A percentile compares a stretch with the other conserved stretches of the same genome.
Conservation (phyloP, 2,113 vertebrate species). For the Notothenia rossii region DNA sequence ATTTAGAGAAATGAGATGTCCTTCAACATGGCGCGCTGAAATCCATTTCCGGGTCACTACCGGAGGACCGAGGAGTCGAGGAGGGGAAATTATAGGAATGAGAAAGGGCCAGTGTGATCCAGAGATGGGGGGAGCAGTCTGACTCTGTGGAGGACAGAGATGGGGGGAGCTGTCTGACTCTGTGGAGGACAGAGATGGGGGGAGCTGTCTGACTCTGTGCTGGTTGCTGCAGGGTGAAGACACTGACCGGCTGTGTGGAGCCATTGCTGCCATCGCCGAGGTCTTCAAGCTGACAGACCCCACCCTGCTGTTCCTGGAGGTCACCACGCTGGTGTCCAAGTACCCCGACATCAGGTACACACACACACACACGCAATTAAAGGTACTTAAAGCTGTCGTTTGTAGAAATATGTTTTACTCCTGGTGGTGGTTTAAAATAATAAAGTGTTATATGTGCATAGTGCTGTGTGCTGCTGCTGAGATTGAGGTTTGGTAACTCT, state of each 20-base stretch:
- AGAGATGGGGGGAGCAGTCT: no score
- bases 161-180: no score
- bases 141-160: no score
- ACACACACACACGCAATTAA: background rate
- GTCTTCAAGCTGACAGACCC: constrained; percentile 98
- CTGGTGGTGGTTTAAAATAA: background rate
- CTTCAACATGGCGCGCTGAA: no score
- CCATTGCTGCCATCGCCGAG: constrained; percentile 93
- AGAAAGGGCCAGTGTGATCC: no score
- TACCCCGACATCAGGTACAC: constrained; percentile 96
- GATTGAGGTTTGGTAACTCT: background rate
- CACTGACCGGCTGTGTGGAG: constrained; percentile 89
- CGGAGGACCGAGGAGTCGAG: no score
- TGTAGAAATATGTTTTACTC: background rate
- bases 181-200: no score
- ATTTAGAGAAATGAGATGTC: no score
- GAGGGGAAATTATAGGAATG: no score
- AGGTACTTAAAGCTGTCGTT: background rate
- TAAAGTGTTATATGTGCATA: no score
- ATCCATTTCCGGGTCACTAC: no score
- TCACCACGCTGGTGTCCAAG: constrained; percentile 95
- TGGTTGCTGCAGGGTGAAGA: constrained; percentile 83
- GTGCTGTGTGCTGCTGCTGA: background rate
- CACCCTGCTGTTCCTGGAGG: constrained; percentile 95
- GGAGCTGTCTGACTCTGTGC: background rate